Conservation (phyloP, 2,888 invertebrate genomes). For the Lycia hirtaria region DNA sequence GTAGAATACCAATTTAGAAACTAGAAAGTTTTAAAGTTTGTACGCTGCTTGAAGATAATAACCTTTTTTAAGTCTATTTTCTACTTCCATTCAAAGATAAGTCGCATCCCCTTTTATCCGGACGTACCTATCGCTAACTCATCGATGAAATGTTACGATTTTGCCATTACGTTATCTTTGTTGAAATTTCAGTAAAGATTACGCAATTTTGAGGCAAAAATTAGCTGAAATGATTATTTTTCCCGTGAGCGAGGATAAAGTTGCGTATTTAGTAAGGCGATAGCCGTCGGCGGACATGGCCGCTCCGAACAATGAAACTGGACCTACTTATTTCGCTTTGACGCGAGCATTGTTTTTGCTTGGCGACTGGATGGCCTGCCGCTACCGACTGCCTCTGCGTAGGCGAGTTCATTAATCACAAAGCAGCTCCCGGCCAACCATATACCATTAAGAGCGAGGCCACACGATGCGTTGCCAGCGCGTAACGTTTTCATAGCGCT, state of each 20-base stretch:
- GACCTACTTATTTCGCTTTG: slow-evolving; percentile 62
- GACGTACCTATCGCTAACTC: background rate
- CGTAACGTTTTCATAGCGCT: too few species aligned
- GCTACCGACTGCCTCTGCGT: slow-evolving; percentile 51
- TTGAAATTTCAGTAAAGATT: slow-evolving; percentile 9
- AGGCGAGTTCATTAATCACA: slow-evolving; percentile 79
- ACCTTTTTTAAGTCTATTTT: background rate
- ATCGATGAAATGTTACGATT: background rate
- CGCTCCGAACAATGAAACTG: slow-evolving; percentile 63
- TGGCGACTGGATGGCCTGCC: slow-evolving; percentile 16
- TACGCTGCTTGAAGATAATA: background rate
- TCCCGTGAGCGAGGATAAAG: slow-evolving; percentile 29
- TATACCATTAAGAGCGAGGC: too few species aligned
- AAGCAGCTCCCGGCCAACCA: slow-evolving; percentile 67
- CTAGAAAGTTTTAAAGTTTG: background rate
- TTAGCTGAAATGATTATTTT: slow-evolving; percentile 7
- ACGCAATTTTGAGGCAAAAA: background rate
- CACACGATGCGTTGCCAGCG: too few species aligned
- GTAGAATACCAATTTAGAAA: too few species aligned
- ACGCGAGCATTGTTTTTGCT: slow-evolving; percentile 72
- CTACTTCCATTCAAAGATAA: slow-evolving; percentile 2
- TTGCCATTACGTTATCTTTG: slow-evolving; percentile 2
- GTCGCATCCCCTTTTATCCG: background rate
- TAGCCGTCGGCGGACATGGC: slow-evolving; percentile 50
- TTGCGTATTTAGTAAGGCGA: slow-evolving; percentile 38